These are phyloP conservation scores for Ptilonorhynchus violaceus DNA, from an alignment of 2,113 vertebrate species.

Conservation along the genomic window DNA sequence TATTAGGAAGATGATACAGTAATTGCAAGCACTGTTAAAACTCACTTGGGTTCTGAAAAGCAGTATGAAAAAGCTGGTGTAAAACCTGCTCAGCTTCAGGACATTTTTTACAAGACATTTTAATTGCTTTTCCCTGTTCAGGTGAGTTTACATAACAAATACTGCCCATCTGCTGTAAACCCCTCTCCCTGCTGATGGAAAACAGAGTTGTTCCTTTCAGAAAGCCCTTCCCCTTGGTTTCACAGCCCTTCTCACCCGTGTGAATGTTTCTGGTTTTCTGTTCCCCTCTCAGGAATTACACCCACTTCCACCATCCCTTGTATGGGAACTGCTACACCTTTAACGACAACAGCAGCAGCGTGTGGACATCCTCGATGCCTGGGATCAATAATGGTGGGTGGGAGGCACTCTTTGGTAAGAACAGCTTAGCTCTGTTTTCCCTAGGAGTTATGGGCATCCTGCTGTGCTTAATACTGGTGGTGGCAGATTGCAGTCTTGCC, in stretches of 20 bases:
- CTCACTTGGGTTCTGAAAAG: not conserved
- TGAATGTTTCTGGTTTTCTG: not conserved
- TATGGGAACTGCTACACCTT: constrained; percentile 84
- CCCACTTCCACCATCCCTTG: constrained; percentile 78
- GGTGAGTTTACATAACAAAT: constrained; percentile 29
- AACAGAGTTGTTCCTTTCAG: not conserved
- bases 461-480: not conserved
- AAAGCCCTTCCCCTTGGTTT: not conserved
- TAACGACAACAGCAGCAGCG: constrained; percentile 71
- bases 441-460: not conserved
- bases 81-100: not conserved
- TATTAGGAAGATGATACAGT: not conserved
- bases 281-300: constrained; percentile 71
- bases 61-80: not conserved
- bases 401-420: not conserved
- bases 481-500: not conserved
- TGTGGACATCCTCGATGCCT: constrained; percentile 78
- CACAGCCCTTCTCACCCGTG: not conserved
- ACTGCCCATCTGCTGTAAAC: not conserved
- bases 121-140: not conserved
- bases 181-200: not conserved
- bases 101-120: not conserved
- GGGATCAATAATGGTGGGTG: constrained; percentile 80
- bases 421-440: not conserved
- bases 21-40: not conserved